Conservation (phyloP, 2,113 vertebrate species). For the Anthoscopus minutus region DNA sequence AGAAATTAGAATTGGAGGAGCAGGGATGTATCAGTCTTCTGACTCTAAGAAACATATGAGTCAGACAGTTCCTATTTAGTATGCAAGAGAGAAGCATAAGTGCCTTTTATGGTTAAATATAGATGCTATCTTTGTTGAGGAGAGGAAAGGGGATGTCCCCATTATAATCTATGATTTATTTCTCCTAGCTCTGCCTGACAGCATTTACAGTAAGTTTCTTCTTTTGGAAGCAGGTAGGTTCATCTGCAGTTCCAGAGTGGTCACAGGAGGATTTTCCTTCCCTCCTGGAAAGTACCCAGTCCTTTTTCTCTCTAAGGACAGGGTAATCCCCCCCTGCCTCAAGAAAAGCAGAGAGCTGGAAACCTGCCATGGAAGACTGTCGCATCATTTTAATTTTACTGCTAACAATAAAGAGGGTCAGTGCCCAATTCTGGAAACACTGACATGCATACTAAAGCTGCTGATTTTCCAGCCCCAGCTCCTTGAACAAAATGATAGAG, state of each 20-base stretch:
- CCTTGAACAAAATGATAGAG: not conserved
- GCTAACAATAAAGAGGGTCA: conserved; percentile 25
- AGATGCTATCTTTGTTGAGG: not conserved
- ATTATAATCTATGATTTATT: conserved; percentile 7
- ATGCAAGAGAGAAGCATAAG: not conserved
- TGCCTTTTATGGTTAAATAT: not conserved
- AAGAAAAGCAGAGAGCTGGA: conserved; percentile 28
- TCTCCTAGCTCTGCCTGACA: not conserved
- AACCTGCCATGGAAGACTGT: conserved; percentile 24
- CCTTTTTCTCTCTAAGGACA: conserved; percentile 22
- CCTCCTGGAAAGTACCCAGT: conserved; percentile 43
- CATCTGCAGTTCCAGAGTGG: not conserved
- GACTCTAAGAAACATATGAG: not conserved
- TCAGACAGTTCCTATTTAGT: not conserved
- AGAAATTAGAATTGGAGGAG: not conserved
- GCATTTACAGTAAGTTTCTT: not conserved
- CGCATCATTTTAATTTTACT: conserved; percentile 32
- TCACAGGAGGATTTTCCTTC: conserved; percentile 15
- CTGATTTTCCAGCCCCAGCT: not conserved
- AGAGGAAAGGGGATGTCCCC: not conserved
- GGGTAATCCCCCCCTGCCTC: not conserved
- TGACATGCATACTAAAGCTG: conserved; percentile 1
- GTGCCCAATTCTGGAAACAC: not conserved
- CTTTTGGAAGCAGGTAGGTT: not conserved
- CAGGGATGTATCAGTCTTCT: not conserved